phyloP scores from a whole-genome alignment of 2,888 invertebrate genomes.

The Osedax fenrisi region DNA sequence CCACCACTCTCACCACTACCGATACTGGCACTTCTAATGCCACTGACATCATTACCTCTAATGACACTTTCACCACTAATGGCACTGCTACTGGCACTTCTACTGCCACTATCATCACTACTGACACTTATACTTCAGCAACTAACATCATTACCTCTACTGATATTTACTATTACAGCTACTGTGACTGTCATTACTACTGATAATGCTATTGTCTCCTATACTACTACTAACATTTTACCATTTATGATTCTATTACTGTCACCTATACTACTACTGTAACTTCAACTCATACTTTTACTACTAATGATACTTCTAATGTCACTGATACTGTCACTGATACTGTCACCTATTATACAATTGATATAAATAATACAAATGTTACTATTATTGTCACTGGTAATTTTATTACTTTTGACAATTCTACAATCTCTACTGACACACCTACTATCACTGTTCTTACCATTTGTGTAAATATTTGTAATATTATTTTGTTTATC shows the following conservation, averaged over 20 bases:
- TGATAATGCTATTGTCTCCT: background rate
- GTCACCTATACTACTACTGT: constrained; percentile 28
- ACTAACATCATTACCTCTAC: too few relatives aligned
- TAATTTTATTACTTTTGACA: background rate
- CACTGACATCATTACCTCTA: too few relatives aligned
- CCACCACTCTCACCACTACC: background rate
- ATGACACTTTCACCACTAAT: too few relatives aligned
- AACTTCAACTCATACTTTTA: constrained; percentile 19
- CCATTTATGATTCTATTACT: background rate
- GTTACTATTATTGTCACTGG: background rate
- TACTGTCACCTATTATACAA: background rate
- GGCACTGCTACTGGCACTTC: too few relatives aligned
- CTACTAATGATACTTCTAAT: constrained; percentile 26
- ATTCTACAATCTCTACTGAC: background rate
- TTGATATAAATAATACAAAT: background rate
- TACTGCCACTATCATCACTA: too few relatives aligned
- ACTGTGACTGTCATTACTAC: constrained; percentile 8
- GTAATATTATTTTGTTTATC: too few relatives aligned
- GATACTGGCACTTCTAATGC: background rate
- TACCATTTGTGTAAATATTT: too few relatives aligned
- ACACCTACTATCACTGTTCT: background rate
- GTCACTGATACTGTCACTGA: constrained; percentile 13
- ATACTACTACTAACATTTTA: constrained; percentile 26
- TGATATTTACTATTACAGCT: constrained; percentile 24
- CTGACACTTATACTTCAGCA: too few relatives aligned